Evolutionary conservation across 2,113 vertebrate genomes (phyloP).

Genomic region (Micronycteris hirsuta): DNA sequence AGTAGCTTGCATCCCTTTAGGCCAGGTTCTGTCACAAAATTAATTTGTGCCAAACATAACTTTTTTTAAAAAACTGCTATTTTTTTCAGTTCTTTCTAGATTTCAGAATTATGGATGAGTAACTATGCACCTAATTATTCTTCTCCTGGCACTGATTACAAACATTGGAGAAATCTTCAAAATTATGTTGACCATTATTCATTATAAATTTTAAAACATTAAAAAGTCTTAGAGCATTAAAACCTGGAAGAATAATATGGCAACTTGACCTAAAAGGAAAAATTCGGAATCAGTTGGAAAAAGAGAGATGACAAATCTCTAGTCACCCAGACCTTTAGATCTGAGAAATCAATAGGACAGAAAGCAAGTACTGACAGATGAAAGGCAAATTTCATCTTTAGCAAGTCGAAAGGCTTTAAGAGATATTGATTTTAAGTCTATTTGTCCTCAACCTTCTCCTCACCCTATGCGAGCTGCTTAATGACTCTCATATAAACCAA

Average conservation of each 20-base stretch:
- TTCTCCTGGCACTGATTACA: not conserved
- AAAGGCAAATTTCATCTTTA: not conserved
- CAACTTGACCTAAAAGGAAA: not conserved
- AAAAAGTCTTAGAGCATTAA: not conserved
- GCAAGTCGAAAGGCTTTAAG: not conserved
- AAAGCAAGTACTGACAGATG: not conserved
- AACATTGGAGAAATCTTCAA: not conserved
- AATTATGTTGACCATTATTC: not conserved
- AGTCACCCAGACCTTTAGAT: not conserved
- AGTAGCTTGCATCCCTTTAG: not conserved
- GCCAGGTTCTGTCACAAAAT: not conserved
- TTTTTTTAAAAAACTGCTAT: not conserved
- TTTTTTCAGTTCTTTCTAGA: not conserved
- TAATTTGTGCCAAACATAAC: not conserved
- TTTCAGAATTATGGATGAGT: not conserved
- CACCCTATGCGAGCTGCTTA: not conserved
- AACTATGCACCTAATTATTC: not conserved
- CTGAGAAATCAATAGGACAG: not conserved
- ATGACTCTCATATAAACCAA: not conserved
- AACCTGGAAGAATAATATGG: not conserved
- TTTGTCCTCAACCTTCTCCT: not conserved
- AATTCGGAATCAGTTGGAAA: not conserved
- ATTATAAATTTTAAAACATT: not conserved
- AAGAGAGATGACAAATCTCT: not conserved
- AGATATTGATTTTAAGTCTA: not conserved